A percentile compares a stretch with the other conserved stretches of the same genome.
Evolutionary conservation across 2,797 vertebrate genomes (phyloP).

Genomic region (Ctenochaetus hawaiiensis): DNA sequence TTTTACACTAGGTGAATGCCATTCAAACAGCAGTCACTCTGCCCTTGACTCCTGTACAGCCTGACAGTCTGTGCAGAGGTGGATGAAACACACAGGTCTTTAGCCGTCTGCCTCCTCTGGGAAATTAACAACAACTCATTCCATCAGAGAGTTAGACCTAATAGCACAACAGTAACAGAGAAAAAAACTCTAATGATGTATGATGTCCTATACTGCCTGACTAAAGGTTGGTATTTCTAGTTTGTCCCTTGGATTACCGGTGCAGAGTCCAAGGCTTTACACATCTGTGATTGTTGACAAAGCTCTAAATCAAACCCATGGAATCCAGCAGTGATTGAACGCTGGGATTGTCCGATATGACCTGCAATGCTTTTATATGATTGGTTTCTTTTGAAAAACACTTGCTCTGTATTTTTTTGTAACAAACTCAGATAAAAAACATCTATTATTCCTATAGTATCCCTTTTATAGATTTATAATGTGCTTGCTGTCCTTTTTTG

Average conservation of each 20-base stretch:
- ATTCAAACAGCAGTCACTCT: constrained; percentile 16
- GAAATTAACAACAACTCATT: constrained; percentile 43
- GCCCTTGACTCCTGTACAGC: constrained; percentile 9
- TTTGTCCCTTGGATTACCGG: constrained; percentile 45
- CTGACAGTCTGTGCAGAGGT: constrained; percentile 16
- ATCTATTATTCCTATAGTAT: constrained; percentile 1
- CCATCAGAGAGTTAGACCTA: constrained; percentile 40
- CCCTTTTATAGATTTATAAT: constrained; percentile 15
- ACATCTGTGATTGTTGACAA: constrained; percentile 58
- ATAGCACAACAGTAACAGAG: constrained; percentile 12
- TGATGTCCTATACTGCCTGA: constrained; percentile 14
- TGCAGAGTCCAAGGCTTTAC: constrained; percentile 44
- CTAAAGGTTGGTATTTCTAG: constrained; percentile 49
- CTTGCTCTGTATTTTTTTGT: constrained; percentile 7
- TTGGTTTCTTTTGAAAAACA: constrained; percentile 44
- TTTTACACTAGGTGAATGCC: constrained; percentile 28
- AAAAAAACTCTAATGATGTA: constrained; percentile 13
- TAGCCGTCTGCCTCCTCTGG: constrained; percentile 14
- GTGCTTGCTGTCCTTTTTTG: neutral
- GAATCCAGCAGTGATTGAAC: constrained; percentile 61
- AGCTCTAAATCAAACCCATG: constrained; percentile 57
- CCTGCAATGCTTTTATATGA: constrained; percentile 34
- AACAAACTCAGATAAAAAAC: neutral
- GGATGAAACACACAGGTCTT: constrained; percentile 3
- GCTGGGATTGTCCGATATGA: constrained; percentile 23